Conservation (phyloP, 2,113 vertebrate species). For the Tachycineta bicolor region DNA sequence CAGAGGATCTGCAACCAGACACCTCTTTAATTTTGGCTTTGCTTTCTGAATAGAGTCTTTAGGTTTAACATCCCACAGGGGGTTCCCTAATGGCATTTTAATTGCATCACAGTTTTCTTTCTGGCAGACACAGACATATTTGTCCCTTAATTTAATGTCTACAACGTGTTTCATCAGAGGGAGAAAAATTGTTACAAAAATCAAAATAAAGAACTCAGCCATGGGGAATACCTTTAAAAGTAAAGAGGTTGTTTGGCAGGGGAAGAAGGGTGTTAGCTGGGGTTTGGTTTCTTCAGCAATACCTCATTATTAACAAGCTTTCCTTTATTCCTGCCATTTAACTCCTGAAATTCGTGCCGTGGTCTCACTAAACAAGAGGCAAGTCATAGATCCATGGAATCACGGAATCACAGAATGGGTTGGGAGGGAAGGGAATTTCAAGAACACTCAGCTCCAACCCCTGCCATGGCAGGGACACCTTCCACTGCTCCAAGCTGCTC, state of each 20-base stretch:
- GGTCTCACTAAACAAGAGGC: background rate
- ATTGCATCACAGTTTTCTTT: conserved; percentile 65
- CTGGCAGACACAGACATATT: conserved; percentile 62
- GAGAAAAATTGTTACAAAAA: conserved; percentile 56
- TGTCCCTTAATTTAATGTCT: conserved; percentile 67
- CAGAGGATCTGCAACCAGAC: conserved; percentile 68
- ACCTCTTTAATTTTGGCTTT: conserved; percentile 64
- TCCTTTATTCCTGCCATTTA: background rate
- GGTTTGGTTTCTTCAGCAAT: background rate
- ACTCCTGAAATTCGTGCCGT: background rate
- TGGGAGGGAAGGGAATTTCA: background rate
- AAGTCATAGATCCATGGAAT: background rate
- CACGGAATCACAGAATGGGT: background rate
- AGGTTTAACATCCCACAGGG: conserved; percentile 55
- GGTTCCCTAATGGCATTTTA: conserved; percentile 65
- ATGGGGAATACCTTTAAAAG: conserved; percentile 34
- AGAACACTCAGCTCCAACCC: accelerated
- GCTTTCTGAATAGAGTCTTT: conserved; percentile 65
- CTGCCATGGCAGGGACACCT: background rate
- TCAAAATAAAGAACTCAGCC: conserved; percentile 42
- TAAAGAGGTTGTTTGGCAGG: conserved; percentile 14
- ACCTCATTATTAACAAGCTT: background rate
- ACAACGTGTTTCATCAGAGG: conserved; percentile 65
- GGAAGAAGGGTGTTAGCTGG: background rate
- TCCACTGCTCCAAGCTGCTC: background rate